These are phyloP conservation scores for Diacarnus erythraeanus DNA, from an alignment of 37 sponge, comb jelly and placozoan species.

Conservation along the genomic window DNA sequence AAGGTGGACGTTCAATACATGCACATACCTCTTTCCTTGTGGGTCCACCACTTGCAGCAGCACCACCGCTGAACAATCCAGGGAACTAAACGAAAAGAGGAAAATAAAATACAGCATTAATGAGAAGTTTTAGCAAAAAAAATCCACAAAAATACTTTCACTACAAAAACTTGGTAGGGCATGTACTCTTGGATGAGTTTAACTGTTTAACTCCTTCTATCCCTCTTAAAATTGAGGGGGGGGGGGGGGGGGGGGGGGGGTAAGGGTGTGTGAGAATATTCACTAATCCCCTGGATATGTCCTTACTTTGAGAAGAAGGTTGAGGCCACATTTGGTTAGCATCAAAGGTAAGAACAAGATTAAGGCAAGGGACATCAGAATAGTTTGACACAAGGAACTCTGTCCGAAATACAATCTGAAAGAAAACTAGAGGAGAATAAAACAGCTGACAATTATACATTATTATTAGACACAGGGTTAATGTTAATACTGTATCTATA, in stretches of 20 bases:
- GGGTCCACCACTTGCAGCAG: conserved; percentile 45
- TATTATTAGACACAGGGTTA: background rate
- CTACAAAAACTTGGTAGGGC: no score
- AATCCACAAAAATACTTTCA: no score
- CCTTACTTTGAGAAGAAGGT: conserved; percentile 38
- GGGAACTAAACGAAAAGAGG: conserved; percentile 44
- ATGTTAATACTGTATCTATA: no score
- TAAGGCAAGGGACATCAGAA: conserved; percentile 21
- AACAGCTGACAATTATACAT: background rate
- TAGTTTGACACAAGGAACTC: conserved; percentile 25
- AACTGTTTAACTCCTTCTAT: no score
- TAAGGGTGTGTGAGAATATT: no score
- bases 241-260: no score
- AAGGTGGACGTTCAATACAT: background rate
- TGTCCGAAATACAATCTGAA: conserved; percentile 43
- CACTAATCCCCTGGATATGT: background rate
- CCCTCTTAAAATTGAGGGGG: no score
- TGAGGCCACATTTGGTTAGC: conserved; percentile 25
- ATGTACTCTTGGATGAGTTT: no score
- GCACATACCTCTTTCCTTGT: conserved; percentile 39
- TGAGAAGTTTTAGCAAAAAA: no score
- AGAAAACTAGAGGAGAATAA: background rate
- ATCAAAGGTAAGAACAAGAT: conserved; percentile 26
- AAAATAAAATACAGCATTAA: no score
- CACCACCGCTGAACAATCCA: conserved; percentile 56